Conservation (phyloP, 1,140 invertebrate species). For the Drosophila novamexicana region DNA sequence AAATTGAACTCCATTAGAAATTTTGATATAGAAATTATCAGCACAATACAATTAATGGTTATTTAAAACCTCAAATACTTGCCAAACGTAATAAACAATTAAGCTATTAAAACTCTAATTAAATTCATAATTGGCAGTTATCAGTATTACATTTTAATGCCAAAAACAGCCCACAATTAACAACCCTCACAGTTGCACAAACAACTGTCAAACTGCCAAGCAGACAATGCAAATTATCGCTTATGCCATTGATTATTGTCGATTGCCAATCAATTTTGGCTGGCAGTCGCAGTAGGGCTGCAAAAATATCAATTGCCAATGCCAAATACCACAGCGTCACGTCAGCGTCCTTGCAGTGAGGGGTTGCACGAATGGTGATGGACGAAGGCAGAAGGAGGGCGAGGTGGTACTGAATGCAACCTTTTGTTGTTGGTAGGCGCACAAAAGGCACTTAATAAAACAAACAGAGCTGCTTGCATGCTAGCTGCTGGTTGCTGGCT, state of each 20-base stretch:
- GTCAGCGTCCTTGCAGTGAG: conserved; percentile 7
- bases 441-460: conserved; percentile 41
- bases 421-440: conserved; percentile 41
- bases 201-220: conserved; percentile 42
- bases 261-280: conserved; percentile 71
- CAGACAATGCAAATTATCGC: conserved; percentile 74
- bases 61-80: too few relatives aligned
- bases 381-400: not conserved
- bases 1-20: too few relatives aligned
- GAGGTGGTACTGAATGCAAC: not conserved
- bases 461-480: conserved; percentile 30
- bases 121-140: not conserved
- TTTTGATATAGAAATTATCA: too few relatives aligned
- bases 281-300: conserved; percentile 27
- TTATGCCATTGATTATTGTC: conserved; percentile 75
- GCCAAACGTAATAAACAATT: too few relatives aligned
- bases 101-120: conserved; percentile 2
- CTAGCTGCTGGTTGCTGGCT: conserved; percentile 19
- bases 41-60: too few relatives aligned
- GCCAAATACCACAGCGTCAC: conserved; percentile 33
- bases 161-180: conserved; percentile 21
- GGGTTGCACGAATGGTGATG: not conserved
- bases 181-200: conserved; percentile 11
- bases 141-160: conserved; percentile 14
- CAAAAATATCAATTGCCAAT: conserved; percentile 49